Conservation (phyloP, 2,888 invertebrate species). For the Cylloceria caligata region DNA sequence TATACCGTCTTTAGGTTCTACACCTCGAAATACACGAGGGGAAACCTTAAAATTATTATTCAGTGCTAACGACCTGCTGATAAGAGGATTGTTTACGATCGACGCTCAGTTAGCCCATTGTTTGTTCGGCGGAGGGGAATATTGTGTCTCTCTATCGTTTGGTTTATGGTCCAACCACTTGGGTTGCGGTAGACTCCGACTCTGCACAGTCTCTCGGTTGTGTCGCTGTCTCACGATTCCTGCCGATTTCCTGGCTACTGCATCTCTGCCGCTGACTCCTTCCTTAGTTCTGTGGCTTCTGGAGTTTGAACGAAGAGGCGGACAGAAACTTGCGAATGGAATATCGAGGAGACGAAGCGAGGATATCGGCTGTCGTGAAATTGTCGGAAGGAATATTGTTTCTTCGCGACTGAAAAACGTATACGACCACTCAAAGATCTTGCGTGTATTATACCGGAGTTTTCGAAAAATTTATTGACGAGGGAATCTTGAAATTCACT, state of each 20-base stretch:
- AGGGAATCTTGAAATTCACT: no score
- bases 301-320: conserved; percentile 14
- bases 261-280: not conserved
- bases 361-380: conserved; percentile 1
- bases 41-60: conserved; percentile 74
- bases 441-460: no score
- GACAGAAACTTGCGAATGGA: not conserved
- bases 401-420: no score
- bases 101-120: conserved; percentile 75
- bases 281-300: conserved; percentile 9
- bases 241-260: conserved; percentile 43
- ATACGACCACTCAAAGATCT: no score
- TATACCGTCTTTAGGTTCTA: not conserved
- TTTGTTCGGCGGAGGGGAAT: conserved; percentile 73
- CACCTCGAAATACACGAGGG: conserved; percentile 26
- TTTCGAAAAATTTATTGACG: no score
- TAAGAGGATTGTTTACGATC: conserved; percentile 77
- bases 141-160: conserved; percentile 77
- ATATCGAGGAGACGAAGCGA: not conserved
- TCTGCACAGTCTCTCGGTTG: conserved; percentile 17
- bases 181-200: conserved; percentile 28
- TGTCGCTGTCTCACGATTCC: conserved; percentile 21
- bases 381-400: not conserved
- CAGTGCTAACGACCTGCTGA: conserved; percentile 77
- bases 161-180: conserved; percentile 71